Evolutionary conservation across 2,797 vertebrate genomes (phyloP).

Genomic region (Sebastes itinus): DNA sequence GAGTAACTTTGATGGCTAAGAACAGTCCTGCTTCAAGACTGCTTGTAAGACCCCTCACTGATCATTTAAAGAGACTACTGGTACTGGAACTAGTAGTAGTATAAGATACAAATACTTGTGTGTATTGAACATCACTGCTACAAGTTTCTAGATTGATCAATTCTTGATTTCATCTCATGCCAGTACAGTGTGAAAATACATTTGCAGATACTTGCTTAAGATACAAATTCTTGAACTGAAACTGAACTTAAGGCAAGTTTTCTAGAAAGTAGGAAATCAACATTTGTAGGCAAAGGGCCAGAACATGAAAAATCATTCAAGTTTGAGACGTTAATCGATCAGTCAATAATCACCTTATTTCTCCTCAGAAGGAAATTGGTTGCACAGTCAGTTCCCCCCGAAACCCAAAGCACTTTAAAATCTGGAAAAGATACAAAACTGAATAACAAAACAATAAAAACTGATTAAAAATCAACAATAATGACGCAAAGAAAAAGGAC

Average conservation of each 20-base stretch:
- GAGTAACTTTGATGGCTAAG: slow-evolving; percentile 12
- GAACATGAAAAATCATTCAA: neutral
- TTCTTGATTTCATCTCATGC: neutral
- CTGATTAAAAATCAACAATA: neutral
- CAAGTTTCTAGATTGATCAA: neutral
- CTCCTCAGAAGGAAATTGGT: neutral
- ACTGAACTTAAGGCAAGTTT: slow-evolving; percentile 1
- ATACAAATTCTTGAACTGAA: neutral
- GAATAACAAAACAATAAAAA: neutral
- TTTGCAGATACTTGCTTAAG: neutral
- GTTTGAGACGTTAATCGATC: neutral
- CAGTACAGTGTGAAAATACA: neutral
- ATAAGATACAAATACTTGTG: neutral
- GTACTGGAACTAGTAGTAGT: neutral
- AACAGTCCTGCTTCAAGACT: neutral
- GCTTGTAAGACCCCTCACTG: neutral
- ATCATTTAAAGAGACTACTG: neutral
- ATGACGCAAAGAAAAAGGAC: neutral
- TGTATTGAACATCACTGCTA: neutral
- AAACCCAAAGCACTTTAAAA: neutral
- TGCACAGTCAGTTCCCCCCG: neutral
- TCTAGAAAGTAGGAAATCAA: neutral
- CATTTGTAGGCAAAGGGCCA: neutral
- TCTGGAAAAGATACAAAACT: neutral
- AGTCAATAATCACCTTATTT: neutral